Evolutionary conservation across 1,140 invertebrate species (phyloP).

Genomic region (Hyles vespertilio): DNA sequence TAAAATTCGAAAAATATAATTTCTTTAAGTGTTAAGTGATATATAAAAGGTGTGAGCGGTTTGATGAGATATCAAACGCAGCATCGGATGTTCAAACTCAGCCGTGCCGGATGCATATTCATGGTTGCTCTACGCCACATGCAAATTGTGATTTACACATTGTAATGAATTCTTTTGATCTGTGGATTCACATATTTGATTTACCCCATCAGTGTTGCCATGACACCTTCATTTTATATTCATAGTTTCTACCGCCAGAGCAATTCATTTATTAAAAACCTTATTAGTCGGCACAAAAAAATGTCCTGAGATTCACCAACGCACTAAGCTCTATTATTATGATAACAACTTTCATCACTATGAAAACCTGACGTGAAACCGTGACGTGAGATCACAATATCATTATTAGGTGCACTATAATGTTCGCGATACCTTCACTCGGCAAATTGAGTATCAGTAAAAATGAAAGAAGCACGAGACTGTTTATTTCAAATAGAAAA

Average conservation of each 20-base stretch:
- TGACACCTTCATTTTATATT: conserved; percentile 66
- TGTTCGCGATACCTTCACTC: no score
- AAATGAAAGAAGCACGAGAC: not conserved
- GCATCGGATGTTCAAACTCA: conserved; percentile 58
- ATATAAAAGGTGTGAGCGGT: not conserved
- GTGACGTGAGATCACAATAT: conserved; percentile 1
- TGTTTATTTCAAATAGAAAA: conserved; percentile 12
- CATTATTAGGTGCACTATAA: no score
- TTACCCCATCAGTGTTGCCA: conserved; percentile 67
- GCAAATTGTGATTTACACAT: conserved; percentile 74
- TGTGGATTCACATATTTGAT: conserved; percentile 74
- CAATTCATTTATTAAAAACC: conserved; percentile 35
- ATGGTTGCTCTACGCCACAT: conserved; percentile 66
- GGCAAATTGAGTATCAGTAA: conserved; percentile 1
- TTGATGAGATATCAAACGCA: conserved; percentile 34
- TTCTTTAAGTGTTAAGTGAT: no score
- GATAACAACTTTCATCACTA: no score
- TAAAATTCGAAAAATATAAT: no score
- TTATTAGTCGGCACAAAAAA: conserved; percentile 1
- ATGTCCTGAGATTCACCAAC: conserved; percentile 4
- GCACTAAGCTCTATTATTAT: not conserved
- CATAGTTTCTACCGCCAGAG: conserved; percentile 55
- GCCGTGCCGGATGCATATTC: conserved; percentile 69
- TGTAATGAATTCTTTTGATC: conserved; percentile 76
- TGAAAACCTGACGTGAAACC: conserved; percentile 2